Evolutionary conservation across 2,797 vertebrate species (phyloP).

Genomic region (Diplodus puntazzo): DNA sequence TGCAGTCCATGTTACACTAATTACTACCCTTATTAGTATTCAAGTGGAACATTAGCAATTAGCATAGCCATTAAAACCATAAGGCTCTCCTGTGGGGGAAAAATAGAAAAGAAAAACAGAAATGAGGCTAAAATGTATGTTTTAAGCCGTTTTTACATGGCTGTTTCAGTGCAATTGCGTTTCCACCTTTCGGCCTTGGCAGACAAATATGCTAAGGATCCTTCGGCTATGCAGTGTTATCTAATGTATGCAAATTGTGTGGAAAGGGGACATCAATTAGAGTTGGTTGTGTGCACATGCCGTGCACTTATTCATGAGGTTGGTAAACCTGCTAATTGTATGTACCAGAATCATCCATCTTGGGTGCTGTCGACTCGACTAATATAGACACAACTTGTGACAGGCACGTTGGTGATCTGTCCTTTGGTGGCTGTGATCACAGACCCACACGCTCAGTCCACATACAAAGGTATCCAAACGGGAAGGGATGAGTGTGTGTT

Average conservation of each 20-base stretch:
- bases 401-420: background rate
- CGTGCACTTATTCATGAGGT: slow-evolving; percentile 63
- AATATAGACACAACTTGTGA: slow-evolving; percentile 24
- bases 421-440: slow-evolving; percentile 8
- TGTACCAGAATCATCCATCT: slow-evolving; percentile 40
- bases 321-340: slow-evolving; percentile 67
- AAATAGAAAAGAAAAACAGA: slow-evolving; percentile 36
- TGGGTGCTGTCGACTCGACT: slow-evolving; percentile 26
- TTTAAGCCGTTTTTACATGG: slow-evolving; percentile 38
- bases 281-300: slow-evolving; percentile 34
- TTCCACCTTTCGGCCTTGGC: slow-evolving; percentile 45
- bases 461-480: background rate
- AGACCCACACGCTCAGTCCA: background rate
- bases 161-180: background rate
- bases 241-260: slow-evolving; percentile 61
- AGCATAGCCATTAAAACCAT: slow-evolving; percentile 70
- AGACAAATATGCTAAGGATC: slow-evolving; percentile 38
- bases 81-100: slow-evolving; percentile 48
- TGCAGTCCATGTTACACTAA: slow-evolving; percentile 68
- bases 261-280: slow-evolving; percentile 60
- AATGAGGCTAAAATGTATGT: slow-evolving; percentile 54
- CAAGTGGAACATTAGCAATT: slow-evolving; percentile 70
- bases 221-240: slow-evolving; percentile 24
- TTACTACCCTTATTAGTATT: slow-evolving; percentile 78
- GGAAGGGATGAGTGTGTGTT: slow-evolving; percentile 18